Base-by-base conservation (phyloP, 2,113 vertebrate species). In the Lagopus muta region DNA sequence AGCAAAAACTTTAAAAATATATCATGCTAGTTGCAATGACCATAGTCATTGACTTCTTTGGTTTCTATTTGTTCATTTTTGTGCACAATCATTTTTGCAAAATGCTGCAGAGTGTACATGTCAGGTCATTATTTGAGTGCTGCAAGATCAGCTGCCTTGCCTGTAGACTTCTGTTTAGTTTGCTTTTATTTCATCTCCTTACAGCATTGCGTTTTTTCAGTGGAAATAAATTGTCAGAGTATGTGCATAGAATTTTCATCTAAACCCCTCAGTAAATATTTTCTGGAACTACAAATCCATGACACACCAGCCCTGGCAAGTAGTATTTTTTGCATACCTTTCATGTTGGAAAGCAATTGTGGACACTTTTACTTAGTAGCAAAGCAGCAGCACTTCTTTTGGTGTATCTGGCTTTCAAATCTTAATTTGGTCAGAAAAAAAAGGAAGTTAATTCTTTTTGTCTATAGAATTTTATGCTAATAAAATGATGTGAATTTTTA, bases 101-200 rank as follows among this genome's bases (percentile, higher is more conserved):
- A 88, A 80, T 30, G 11, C 76, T 72, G 43, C 32, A 38, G 82
- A 43, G 32, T 84, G 10, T 75, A 42, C 30, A 3, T 79, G 66
- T 82, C 69, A 77, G 73, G 58, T 92, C 66, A 69, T 96, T 96
- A 81, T 94, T 78, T 85, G 70, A 79, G 13, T 86, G 47, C 64
- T 90, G 64, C 52, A 89, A 75, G 78, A 88, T 89, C 82, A 89
- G 45, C 60, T 89, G 20, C 85, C 52, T 88, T 88, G 32, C 58
- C 57, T 88, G 50, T 72, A 93, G 85, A 82, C 74, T 85, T 96
- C 69, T n/a, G 24, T 91, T 92, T 90, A 77, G 57, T 70, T 96
- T 78, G 55, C 34, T 95, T 87, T 86, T 94, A 40, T 66, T 96
- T 94, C 30, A 74, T 82, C 76, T 95, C 85, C 90, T 52, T 85